phyloP scores from a whole-genome alignment of 2,113 vertebrate species.

The Saiga tatarica region DNA sequence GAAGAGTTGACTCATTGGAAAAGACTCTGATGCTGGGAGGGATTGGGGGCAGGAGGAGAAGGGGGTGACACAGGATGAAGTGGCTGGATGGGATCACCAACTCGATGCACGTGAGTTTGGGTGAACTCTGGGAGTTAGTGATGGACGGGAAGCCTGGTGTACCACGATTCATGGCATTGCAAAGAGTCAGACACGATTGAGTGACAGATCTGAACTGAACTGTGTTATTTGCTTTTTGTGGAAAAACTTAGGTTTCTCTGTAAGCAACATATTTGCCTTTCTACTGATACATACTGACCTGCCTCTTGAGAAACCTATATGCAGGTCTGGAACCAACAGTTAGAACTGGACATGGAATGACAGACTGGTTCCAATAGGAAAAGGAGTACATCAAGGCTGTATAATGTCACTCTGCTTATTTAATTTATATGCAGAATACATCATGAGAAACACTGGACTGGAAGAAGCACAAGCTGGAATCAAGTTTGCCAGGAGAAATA shows the following conservation, averaged over 20 bases:
- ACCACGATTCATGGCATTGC: accelerated
- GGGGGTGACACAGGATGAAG: too few relatives aligned
- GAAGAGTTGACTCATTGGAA: too few relatives aligned
- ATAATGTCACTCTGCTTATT: not conserved
- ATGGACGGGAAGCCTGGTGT: too few relatives aligned
- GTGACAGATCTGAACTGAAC: too few relatives aligned
- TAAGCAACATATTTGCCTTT: not conserved
- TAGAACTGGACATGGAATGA: not conserved
- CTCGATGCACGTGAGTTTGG: too few relatives aligned
- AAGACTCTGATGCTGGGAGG: too few relatives aligned
- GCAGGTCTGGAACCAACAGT: not conserved
- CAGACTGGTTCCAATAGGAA: not conserved
- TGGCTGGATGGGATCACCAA: too few relatives aligned
- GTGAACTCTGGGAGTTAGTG: too few relatives aligned
- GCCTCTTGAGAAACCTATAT: not conserved
- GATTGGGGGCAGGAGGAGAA: too few relatives aligned
- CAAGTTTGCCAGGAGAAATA: not conserved
- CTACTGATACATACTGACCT: not conserved
- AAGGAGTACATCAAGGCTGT: not conserved
- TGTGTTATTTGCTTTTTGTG: not conserved
- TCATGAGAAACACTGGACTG: not conserved
- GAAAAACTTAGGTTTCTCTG: not conserved
- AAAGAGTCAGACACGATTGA: too few relatives aligned
- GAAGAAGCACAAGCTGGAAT: not conserved
- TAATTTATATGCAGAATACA: not conserved